A percentile compares a stretch with the other conserved stretches of the same genome.
Evolutionary conservation across 1,140 invertebrate species (phyloP).

Genomic region (Heliconius melpomene): DNA sequence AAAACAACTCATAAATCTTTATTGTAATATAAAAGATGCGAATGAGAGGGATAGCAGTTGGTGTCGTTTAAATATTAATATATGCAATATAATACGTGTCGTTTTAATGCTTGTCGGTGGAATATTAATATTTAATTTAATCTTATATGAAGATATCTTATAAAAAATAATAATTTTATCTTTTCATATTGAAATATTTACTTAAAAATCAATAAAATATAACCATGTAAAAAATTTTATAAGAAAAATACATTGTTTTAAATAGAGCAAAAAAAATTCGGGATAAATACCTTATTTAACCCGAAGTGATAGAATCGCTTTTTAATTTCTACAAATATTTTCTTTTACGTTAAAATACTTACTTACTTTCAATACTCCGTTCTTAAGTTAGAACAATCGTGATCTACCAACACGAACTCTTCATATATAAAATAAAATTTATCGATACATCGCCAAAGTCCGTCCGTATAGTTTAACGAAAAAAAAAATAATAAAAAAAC

Average conservation of each 20-base stretch:
- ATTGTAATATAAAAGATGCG: constrained; percentile 24
- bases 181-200: too few relatives aligned
- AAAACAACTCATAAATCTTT: constrained; percentile 57
- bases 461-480: constrained; percentile 51
- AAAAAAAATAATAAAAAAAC: constrained; percentile 58
- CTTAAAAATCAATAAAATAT: too few relatives aligned
- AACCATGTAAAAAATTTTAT: too few relatives aligned
- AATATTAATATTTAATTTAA: background rate
- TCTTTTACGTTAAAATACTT: background rate
- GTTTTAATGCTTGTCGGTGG: background rate
- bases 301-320: background rate
- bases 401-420: constrained; percentile 69
- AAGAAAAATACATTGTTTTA: too few relatives aligned
- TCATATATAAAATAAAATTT: constrained; percentile 59
- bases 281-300: too few relatives aligned
- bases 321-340: background rate
- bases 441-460: constrained; percentile 66
- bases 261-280: too few relatives aligned
- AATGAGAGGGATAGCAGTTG: constrained; percentile 13
- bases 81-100: constrained; percentile 7
- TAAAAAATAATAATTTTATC: background rate
- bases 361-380: background rate
- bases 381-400: constrained; percentile 57
- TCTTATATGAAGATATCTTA: background rate
- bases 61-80: background rate